Percentiles rank a stretch among this genome's conserved stretches.
phyloP scores from a whole-genome alignment of 2,888 invertebrate genomes.

The Syrista parreyssii region DNA sequence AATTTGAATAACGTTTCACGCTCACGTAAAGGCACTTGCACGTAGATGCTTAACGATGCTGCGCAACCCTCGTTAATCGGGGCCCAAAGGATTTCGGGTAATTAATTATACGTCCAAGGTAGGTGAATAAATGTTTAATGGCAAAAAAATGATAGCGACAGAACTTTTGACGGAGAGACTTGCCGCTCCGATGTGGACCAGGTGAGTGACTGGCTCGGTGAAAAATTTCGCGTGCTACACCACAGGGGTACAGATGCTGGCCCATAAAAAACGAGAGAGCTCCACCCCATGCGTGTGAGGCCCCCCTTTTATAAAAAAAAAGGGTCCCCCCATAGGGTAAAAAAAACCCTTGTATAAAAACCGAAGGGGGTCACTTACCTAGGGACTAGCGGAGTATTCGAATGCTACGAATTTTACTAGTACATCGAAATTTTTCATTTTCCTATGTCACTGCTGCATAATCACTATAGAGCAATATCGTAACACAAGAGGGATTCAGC shows the following conservation, averaged over 20 bases:
- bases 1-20: not conserved
- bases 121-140: not conserved
- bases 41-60: not conserved
- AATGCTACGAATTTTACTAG: too few relatives aligned
- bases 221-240: conserved; percentile 60
- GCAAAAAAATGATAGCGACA: not conserved
- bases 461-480: too few relatives aligned
- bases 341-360: conserved; percentile 61
- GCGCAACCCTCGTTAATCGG: too few relatives aligned
- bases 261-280: conserved; percentile 53
- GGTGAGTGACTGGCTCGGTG: conserved; percentile 64
- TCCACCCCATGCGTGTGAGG: conserved; percentile 52
- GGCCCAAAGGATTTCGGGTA: not conserved
- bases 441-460: too few relatives aligned
- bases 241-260: conserved; percentile 63
- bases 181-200: conserved; percentile 59
- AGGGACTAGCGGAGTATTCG: too few relatives aligned
- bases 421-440: too few relatives aligned
- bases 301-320: conserved; percentile 56
- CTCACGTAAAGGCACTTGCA: not conserved
- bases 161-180: conserved; percentile 28
- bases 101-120: not conserved
- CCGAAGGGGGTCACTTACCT: conserved; percentile 60
- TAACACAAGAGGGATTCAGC: too few relatives aligned
- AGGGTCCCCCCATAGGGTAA: conserved; percentile 42